Percentiles rank a stretch among this genome's conserved stretches.
phyloP scores from a whole-genome alignment of 2,797 vertebrate species.

The Aeoliscus strigatus region DNA sequence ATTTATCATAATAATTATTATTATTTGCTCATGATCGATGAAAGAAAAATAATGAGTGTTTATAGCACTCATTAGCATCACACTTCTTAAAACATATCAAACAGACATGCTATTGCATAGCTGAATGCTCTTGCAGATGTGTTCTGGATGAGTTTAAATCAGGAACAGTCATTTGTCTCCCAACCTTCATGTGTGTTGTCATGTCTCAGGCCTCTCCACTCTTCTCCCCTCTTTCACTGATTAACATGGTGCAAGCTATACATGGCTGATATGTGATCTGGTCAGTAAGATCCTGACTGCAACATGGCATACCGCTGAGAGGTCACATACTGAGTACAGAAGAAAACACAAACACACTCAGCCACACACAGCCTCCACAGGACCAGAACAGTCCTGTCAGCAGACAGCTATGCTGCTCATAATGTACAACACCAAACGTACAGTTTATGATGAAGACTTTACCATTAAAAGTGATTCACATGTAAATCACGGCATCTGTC shows the following conservation, averaged over 20 bases:
- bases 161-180: too few species aligned
- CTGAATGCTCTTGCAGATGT: too few species aligned
- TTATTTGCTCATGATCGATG: too few species aligned
- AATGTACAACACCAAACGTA: background rate
- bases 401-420: conserved; percentile 1
- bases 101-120: too few species aligned
- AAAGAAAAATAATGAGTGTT: too few species aligned
- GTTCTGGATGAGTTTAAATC: too few species aligned
- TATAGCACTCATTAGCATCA: too few species aligned
- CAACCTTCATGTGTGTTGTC: background rate
- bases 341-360: conserved; percentile 16
- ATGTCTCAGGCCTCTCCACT: too few species aligned
- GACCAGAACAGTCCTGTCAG: background rate
- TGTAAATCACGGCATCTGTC: conserved; percentile 14
- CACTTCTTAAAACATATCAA: too few species aligned
- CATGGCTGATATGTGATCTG: conserved; percentile 37
- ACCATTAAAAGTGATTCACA: background rate
- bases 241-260: conserved; percentile 18
- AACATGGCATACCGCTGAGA: conserved; percentile 19
- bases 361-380: conserved; percentile 2
- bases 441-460: background rate
- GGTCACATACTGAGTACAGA: conserved; percentile 1
- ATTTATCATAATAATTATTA: too few species aligned
- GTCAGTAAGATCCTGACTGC: conserved; percentile 24
- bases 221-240: background rate